Percentiles rank a stretch among this genome's conserved stretches.
These are phyloP conservation scores for Drosophila dunni DNA, from an alignment of 1,140 invertebrate species.

Conservation along the genomic window DNA sequence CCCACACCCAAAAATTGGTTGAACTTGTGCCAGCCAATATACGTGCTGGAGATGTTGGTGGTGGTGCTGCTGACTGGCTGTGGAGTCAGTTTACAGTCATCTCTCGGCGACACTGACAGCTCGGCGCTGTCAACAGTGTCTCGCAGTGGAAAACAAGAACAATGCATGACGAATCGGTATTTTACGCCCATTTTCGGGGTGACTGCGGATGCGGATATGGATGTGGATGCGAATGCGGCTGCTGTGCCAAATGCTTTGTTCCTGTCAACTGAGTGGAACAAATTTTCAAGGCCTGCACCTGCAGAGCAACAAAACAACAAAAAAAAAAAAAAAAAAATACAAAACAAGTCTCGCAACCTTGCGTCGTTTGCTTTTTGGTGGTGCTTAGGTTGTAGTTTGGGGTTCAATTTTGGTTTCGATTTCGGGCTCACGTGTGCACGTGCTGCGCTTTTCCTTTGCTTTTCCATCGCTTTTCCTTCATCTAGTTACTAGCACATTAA, in stretches of 20 bases:
- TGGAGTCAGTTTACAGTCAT: slow-evolving; percentile 3
- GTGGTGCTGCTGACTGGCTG: neutral
- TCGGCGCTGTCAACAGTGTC: slow-evolving; percentile 59
- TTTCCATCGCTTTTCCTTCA: neutral
- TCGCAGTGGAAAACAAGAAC: slow-evolving; percentile 56
- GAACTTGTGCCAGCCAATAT: neutral
- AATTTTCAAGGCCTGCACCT: slow-evolving; percentile 80
- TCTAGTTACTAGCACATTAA: slow-evolving; percentile 71
- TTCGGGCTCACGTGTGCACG: slow-evolving; percentile 44
- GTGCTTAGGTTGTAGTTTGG: slow-evolving; percentile 23
- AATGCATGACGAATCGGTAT: slow-evolving; percentile 82
- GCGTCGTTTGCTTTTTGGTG: slow-evolving; percentile 12
- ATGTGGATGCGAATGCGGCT: slow-evolving; percentile 19
- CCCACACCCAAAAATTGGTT: neutral
- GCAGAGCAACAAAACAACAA: slow-evolving; percentile 54
- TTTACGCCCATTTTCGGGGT: slow-evolving; percentile 75
- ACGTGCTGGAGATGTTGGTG: neutral
- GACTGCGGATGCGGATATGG: slow-evolving; percentile 35
- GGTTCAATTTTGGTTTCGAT: neutral
- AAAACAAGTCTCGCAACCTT: slow-evolving; percentile 44
- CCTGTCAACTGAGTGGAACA: slow-evolving; percentile 80
- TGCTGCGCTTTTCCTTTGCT: slow-evolving; percentile 6
- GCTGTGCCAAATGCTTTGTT: slow-evolving; percentile 64
- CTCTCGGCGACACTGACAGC: slow-evolving; percentile 42
- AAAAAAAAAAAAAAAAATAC: neutral